Base-by-base conservation (phyloP, 1,140 invertebrate genomes). In the Drosophila pachea region DNA sequence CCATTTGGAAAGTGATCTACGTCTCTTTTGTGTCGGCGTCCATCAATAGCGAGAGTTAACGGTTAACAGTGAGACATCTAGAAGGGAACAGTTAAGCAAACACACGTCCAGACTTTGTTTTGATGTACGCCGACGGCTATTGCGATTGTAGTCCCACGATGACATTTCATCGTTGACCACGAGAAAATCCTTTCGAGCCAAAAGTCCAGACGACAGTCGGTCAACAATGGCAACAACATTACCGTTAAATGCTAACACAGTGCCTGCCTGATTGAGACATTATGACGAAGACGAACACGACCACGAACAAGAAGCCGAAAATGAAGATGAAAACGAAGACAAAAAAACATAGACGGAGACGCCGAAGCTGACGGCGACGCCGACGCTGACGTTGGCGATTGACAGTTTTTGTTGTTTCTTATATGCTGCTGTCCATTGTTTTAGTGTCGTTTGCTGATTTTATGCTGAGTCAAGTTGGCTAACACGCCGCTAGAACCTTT, bases 381-480 rank as follows among this genome's bases (percentile, higher is more conserved):
- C 12, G 48, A 50, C 38, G 22, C 11, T 16, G 38, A 58, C 42
- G 42, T 8, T 7, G 50, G 31, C 16, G 16, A 58, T 54, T 54
- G 72, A 47, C 49, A 65, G 29, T 59, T 61, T 62, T 48, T 52
- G 62, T 38, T 60, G 16, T 31, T 48, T 16, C 42, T 64, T 45
- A 11, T 49, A 32, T 8, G 36, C 6, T 67, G 35, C 16, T 45
- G 49, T 32, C 32, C 35, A 45, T 72, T 72, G 69, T 72, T 72
- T 72, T 68, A 68, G 65, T 16, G 7, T 52, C 52, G 52, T 63
- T 72, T 40, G 65, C 11, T 54, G 32, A 68, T 74, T 78, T 83
- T 83, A 11, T 83, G 78, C 78, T 83, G 78, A 83, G 78, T 83
- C 78, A 83, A 83, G 79, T 83, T 78, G 79, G 70, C 75, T 74